phyloP scores from a whole-genome alignment of 2,888 invertebrate genomes.

The Acleris emargana region DNA sequence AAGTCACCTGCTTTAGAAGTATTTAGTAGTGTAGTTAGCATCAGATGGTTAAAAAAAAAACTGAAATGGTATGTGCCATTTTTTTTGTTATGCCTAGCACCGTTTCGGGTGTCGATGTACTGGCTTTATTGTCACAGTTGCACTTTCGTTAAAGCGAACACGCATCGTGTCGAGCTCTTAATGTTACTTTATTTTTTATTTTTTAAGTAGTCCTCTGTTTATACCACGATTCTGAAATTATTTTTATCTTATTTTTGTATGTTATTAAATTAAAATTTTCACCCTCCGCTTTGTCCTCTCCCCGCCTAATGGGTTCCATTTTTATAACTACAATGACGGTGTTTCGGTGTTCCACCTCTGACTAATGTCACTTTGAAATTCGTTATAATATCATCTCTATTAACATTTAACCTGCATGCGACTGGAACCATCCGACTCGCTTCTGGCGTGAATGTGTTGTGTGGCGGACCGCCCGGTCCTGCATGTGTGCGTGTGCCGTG shows the following conservation, averaged over 20 bases:
- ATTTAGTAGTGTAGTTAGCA: constrained; percentile 17
- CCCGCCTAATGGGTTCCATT: constrained; percentile 69
- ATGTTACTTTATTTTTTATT: not conserved
- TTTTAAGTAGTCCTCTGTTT: not conserved
- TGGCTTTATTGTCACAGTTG: constrained; percentile 8
- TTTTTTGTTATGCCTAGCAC: constrained; percentile 8
- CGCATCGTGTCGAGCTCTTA: not conserved
- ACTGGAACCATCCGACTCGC: constrained; percentile 52
- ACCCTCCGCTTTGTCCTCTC: constrained; percentile 60
- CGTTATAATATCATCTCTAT: constrained; percentile 16
- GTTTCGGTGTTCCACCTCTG: constrained; percentile 65
- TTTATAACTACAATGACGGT: constrained; percentile 72
- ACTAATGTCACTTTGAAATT: constrained; percentile 54
- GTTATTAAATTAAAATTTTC: constrained; percentile 50
- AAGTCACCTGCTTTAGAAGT: constrained; percentile 14
- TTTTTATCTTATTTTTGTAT: constrained; percentile 13
- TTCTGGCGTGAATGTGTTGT: constrained; percentile 39
- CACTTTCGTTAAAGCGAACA: constrained; percentile 4
- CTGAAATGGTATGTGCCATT: constrained; percentile 12
- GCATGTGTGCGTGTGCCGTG: constrained; percentile 40
- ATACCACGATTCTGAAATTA: not conserved
- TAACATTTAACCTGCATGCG: constrained; percentile 64
- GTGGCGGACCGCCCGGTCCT: constrained; percentile 14
- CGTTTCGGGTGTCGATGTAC: constrained; percentile 5
- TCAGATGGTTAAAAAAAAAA: constrained; percentile 17